phyloP scores from a whole-genome alignment of 2,888 invertebrate genomes.

The Drosophila neonasuta region DNA sequence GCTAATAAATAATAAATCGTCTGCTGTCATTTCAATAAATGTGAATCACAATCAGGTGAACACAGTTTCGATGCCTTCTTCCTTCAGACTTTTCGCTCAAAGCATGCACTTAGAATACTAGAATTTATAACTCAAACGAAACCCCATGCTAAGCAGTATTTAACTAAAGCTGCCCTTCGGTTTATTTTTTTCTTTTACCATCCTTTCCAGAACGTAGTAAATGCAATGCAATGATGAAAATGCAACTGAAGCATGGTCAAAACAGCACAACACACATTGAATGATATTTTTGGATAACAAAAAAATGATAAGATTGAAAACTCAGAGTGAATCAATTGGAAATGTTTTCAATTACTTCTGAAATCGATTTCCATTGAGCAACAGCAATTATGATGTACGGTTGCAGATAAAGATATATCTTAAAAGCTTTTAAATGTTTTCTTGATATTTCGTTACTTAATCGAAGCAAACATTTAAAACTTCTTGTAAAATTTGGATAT shows the following conservation, averaged over 20 bases:
- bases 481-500: not conserved
- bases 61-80: slow-evolving; percentile 8
- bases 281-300: slow-evolving; percentile 6
- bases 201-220: not conserved
- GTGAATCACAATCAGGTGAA: slow-evolving; percentile 22
- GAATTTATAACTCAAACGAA: slow-evolving; percentile 12
- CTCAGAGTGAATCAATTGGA: not conserved
- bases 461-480: not conserved
- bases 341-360: not conserved
- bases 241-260: slow-evolving; percentile 13
- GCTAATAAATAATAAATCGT: slow-evolving; percentile 74
- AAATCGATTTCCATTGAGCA: not conserved
- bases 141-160: slow-evolving; percentile 25
- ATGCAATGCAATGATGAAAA: slow-evolving; percentile 15
- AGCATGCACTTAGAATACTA: slow-evolving; percentile 28
- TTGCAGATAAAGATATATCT: not conserved
- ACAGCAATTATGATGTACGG: not conserved
- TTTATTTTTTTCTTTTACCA: no score
- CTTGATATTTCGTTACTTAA: not conserved
- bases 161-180: not conserved
- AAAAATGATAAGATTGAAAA: not conserved
- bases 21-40: slow-evolving; percentile 73
- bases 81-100: not conserved
- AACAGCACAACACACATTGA: slow-evolving; percentile 12
- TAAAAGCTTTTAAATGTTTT: not conserved